phyloP scores from a whole-genome alignment of 2,113 vertebrate genomes.

The Anarhynchus alexandrinus region DNA sequence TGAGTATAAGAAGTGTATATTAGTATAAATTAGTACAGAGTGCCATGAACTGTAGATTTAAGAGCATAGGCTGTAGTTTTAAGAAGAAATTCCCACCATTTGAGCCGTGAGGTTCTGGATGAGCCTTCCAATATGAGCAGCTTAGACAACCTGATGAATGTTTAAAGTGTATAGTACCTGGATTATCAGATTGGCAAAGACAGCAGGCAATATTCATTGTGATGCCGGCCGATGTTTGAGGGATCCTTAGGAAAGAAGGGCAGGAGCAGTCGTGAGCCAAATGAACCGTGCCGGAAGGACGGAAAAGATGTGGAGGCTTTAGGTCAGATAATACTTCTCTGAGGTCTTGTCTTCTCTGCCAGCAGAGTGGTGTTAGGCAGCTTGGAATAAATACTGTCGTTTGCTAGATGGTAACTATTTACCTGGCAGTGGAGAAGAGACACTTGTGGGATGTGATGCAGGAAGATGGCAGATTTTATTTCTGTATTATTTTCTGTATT shows the following conservation, averaged over 20 bases:
- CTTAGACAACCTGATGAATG: background rate
- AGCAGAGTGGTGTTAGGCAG: background rate
- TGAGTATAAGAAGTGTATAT: background rate
- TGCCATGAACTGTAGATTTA: background rate
- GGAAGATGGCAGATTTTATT: background rate
- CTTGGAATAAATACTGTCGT: background rate
- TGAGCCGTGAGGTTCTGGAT: background rate
- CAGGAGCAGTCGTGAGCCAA: background rate
- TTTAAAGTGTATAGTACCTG: background rate
- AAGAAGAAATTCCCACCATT: background rate
- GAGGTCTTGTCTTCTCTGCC: background rate
- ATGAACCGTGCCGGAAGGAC: background rate
- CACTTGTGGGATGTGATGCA: background rate
- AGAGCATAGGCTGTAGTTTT: background rate
- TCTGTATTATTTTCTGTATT: background rate
- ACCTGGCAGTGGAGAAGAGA: background rate
- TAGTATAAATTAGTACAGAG: background rate
- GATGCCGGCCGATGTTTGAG: background rate
- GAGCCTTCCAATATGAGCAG: background rate
- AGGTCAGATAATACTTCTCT: background rate
- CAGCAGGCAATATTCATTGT: background rate
- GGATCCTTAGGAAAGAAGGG: background rate
- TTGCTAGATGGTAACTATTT: background rate
- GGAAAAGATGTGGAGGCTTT: background rate
- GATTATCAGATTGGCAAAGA: background rate